Percentiles rank a stretch among this genome's conserved stretches.
These are phyloP conservation scores for Andrena fulva DNA, from an alignment of 2,888 invertebrate genomes.

Conservation along the genomic window DNA sequence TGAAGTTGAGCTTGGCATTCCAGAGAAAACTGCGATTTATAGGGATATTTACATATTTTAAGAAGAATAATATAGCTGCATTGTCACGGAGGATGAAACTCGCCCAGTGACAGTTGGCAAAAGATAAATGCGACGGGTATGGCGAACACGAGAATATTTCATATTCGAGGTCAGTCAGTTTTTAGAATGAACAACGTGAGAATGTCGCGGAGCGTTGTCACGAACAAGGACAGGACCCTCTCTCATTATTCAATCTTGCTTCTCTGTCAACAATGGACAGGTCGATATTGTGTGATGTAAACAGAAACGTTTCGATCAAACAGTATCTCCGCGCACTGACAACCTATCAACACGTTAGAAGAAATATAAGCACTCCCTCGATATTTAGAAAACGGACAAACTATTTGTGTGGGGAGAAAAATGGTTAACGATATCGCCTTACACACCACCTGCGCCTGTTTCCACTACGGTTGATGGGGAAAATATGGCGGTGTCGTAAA, in stretches of 20 bases:
- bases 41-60: no score
- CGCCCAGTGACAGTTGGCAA: not conserved
- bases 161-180: constrained; percentile 24
- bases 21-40: no score
- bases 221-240: constrained; percentile 27
- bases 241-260: constrained; percentile 15
- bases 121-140: not conserved
- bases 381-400: no score
- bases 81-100: not conserved
- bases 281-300: constrained; percentile 3
- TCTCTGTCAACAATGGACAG: constrained; percentile 13
- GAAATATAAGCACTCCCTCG: not conserved
- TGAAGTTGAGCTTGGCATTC: no score
- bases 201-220: constrained; percentile 14
- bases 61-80: not conserved
- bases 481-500: not conserved
- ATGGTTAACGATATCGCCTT: no score
- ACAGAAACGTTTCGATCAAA: constrained; percentile 2
- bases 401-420: no score
- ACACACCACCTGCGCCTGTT: no score
- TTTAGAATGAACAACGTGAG: constrained; percentile 16
- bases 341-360: not conserved
- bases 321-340: not conserved
- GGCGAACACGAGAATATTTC: constrained; percentile 2
- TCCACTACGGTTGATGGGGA: not conserved